A percentile compares a stretch with the other conserved stretches of the same genome.
Evolutionary conservation across 1,140 invertebrate species (phyloP).

Genomic region (Oncopeltus fasciatus): DNA sequence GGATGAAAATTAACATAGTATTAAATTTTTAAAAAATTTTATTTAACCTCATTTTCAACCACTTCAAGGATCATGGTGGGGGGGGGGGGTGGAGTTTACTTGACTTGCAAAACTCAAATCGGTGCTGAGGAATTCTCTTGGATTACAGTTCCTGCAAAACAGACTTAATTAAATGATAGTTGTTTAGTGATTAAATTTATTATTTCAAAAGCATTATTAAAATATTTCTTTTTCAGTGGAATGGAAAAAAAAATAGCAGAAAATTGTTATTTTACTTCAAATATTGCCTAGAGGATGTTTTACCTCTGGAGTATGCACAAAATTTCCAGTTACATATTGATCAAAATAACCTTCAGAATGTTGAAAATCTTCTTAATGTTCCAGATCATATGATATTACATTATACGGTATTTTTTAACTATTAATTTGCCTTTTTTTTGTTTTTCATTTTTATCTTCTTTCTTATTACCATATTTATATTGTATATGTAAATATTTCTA

Average conservation of each 20-base stretch:
- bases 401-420: not conserved
- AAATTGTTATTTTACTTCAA: not conserved
- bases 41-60: too few relatives aligned
- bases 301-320: not conserved
- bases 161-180: not conserved
- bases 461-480: not conserved
- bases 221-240: not conserved
- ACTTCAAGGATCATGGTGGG: too few relatives aligned
- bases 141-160: not conserved
- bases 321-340: not conserved
- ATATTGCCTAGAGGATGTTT: not conserved
- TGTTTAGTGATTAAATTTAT: not conserved
- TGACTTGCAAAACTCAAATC: too few relatives aligned
- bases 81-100: too few relatives aligned
- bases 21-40: too few relatives aligned
- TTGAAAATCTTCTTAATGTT: not conserved
- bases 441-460: not conserved
- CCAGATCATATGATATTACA: not conserved
- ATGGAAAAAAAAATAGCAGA: not conserved
- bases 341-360: not conserved
- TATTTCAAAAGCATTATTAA: not conserved
- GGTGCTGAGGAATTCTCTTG: not conserved
- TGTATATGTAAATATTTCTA: not conserved
- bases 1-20: too few relatives aligned
- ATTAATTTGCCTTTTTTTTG: not conserved